A percentile compares a stretch with the other conserved stretches of the same genome.
Conservation (phyloP, 2,113 vertebrate species). For the Actinemys pallida region DNA sequence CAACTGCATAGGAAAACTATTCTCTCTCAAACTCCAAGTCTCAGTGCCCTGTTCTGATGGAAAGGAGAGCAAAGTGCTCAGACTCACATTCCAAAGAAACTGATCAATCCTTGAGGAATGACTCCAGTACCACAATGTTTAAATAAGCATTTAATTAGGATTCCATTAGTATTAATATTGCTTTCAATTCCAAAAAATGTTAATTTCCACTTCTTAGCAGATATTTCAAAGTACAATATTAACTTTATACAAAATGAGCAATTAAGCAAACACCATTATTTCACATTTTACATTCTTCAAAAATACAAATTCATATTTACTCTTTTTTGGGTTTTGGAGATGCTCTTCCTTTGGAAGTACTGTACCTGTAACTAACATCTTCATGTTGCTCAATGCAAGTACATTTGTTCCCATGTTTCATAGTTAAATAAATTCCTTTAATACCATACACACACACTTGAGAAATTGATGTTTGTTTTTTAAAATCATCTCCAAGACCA, state of each 20-base stretch:
- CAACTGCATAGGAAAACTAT: not conserved
- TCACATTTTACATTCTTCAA: conserved; percentile 95
- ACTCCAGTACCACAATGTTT: conserved; percentile 74
- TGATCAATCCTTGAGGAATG: conserved; percentile 42
- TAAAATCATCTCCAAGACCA: conserved; percentile 64
- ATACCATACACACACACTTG: conserved; percentile 76
- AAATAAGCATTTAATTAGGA: conserved; percentile 90
- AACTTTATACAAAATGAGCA: conserved; percentile 97
- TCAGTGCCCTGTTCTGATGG: not conserved
- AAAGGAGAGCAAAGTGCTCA: not conserved
- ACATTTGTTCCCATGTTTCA: conserved; percentile 82
- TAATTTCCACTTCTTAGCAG: conserved; percentile 88
- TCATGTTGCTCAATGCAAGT: conserved; percentile 85
- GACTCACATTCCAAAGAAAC: fast-evolving
- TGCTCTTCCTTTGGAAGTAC: conserved; percentile 94
- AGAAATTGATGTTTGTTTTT: conserved; percentile 66
- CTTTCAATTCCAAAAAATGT: conserved; percentile 93
- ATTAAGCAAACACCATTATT: conserved; percentile 91
- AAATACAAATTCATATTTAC: conserved; percentile 95
- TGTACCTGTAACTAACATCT: conserved; percentile 86
- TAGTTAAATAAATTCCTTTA: conserved; percentile 81
- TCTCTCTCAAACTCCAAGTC: not conserved
- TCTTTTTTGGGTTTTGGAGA: conserved; percentile 90
- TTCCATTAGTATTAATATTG: conserved; percentile 98
- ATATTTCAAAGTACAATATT: conserved; percentile 92